Evolutionary conservation across 2,888 invertebrate genomes (phyloP).

Genomic region (Pomacea canaliculata): DNA sequence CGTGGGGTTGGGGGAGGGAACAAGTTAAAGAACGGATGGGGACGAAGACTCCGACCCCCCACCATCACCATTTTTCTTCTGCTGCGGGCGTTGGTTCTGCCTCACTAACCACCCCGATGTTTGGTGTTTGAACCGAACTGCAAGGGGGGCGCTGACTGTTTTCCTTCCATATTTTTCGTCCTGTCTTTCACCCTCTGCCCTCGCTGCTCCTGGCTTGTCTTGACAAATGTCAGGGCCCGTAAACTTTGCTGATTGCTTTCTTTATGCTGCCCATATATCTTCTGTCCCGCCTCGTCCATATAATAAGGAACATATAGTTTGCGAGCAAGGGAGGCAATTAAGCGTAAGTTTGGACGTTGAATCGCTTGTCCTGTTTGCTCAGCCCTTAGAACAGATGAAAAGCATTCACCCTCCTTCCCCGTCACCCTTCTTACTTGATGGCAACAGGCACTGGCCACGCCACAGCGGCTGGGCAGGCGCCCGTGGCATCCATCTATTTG

Average conservation of each 20-base stretch:
- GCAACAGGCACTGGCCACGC: slow-evolving; percentile 20
- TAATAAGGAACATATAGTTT: slow-evolving; percentile 36
- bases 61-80: slow-evolving; percentile 13
- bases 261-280: slow-evolving; percentile 27
- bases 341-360: slow-evolving; percentile 32
- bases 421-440: neutral
- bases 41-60: neutral
- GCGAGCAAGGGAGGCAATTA: slow-evolving; percentile 28
- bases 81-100: slow-evolving; percentile 9
- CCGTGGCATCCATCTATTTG: slow-evolving; percentile 27
- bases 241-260: slow-evolving; percentile 30
- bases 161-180: slow-evolving; percentile 1
- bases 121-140: neutral
- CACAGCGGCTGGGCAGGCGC: neutral
- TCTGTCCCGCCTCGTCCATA: slow-evolving; percentile 19
- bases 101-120: neutral
- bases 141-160: neutral
- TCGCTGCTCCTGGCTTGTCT: neutral
- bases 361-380: slow-evolving; percentile 24
- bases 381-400: slow-evolving; percentile 20
- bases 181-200: neutral
- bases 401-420: neutral
- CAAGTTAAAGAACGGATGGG: too few species aligned
- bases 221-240: slow-evolving; percentile 29
- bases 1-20: too few species aligned